Evolutionary conservation across 2,113 vertebrate genomes (phyloP).

Genomic region (Lophotis ruficrista): DNA sequence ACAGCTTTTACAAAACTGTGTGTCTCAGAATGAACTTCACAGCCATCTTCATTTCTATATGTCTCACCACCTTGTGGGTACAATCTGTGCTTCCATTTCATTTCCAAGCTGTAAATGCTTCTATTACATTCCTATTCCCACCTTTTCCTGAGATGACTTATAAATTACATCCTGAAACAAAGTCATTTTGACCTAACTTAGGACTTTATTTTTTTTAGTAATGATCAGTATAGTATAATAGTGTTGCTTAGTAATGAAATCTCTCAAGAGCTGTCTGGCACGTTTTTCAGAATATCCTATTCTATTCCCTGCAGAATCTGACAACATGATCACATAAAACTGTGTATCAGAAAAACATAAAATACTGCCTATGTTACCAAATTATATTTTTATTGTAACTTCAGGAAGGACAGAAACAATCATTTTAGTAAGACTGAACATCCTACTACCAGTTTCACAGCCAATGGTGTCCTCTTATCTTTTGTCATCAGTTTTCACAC

Average conservation of each 20-base stretch:
- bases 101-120: neutral
- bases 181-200: neutral
- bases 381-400: neutral
- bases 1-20: neutral
- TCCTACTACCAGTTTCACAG: neutral
- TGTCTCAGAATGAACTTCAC: neutral
- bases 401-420: neutral
- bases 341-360: neutral
- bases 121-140: neutral
- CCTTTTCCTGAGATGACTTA: conserved; percentile 20
- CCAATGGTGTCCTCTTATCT: neutral
- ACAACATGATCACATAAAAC: conserved; percentile 18
- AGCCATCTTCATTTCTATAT: neutral
- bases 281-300: conserved; percentile 42
- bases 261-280: conserved; percentile 4
- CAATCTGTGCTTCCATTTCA: neutral
- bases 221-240: conserved; percentile 19
- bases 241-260: conserved; percentile 52
- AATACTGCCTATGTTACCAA: neutral
- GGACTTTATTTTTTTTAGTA: neutral
- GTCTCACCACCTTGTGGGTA: neutral
- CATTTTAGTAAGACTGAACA: neutral
- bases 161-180: neutral
- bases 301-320: neutral
- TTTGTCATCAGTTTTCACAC: neutral